A percentile compares a stretch with the other conserved stretches of the same genome.
Evolutionary conservation across 2,888 invertebrate species (phyloP).

Genomic region (Ormyrus nitidulus): DNA sequence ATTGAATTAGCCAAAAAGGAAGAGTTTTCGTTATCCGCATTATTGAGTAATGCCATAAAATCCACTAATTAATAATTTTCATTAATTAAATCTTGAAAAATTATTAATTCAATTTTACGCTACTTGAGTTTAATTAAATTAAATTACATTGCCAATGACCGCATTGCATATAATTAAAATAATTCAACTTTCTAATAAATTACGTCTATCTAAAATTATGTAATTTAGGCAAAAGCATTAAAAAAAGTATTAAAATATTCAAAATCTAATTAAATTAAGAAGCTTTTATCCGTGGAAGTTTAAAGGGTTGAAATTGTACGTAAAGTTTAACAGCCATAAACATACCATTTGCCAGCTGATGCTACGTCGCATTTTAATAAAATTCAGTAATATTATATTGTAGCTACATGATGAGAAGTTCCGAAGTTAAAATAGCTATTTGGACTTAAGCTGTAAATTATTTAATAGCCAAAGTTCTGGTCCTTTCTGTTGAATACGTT

Average conservation of each 20-base stretch:
- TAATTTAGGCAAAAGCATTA: no score
- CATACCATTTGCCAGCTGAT: constrained; percentile 27
- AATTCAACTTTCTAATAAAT: no score
- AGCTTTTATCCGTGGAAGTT: constrained; percentile 1
- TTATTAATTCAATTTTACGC: no score
- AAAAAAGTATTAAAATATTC: no score
- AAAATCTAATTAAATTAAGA: background rate
- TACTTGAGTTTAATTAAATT: no score
- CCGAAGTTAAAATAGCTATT: constrained; percentile 44
- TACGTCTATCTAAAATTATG: no score
- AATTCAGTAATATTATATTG: constrained; percentile 47
- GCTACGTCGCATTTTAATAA: constrained; percentile 25
- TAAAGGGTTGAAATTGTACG: background rate
- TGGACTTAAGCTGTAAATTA: constrained; percentile 42
- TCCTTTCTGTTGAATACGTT: constrained; percentile 13
- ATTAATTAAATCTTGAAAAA: no score
- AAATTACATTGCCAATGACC: background rate
- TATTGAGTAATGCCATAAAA: no score
- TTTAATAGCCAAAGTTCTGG: constrained; percentile 45
- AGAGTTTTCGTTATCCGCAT: no score
- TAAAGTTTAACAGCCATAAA: constrained; percentile 40
- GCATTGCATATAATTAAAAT: background rate
- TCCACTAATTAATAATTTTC: no score
- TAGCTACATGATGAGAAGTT: constrained; percentile 30
- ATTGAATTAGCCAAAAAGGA: no score